phyloP scores from a whole-genome alignment of 2,888 invertebrate genomes.

The Metalampra italica region DNA sequence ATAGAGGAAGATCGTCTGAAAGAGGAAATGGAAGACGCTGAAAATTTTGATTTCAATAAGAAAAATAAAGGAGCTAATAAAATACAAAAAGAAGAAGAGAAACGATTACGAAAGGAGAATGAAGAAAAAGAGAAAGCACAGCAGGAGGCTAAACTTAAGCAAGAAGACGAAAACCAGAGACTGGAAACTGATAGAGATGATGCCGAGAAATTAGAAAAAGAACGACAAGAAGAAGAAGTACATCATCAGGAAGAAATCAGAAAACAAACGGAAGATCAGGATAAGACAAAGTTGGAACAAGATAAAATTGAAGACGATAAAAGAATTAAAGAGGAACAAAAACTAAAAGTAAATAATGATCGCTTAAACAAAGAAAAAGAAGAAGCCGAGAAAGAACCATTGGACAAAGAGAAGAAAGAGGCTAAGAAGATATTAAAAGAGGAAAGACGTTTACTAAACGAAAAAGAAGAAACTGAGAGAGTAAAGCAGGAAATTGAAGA shows the following conservation, averaged over 20 bases:
- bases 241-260: too few species aligned
- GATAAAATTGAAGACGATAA: background rate
- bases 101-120: slow-evolving; percentile 2
- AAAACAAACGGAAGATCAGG: background rate
- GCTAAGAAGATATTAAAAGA: background rate
- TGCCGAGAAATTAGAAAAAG: background rate
- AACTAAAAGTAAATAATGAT: slow-evolving; percentile 4
- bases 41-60: background rate
- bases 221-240: background rate
- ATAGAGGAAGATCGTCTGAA: slow-evolving; percentile 1
- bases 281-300: background rate
- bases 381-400: slow-evolving; percentile 1
- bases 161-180: background rate
- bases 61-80: slow-evolving; percentile 3
- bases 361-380: slow-evolving; percentile 3
- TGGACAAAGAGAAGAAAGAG: background rate
- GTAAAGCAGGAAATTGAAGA: background rate
- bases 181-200: too few species aligned
- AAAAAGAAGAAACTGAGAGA: background rate
- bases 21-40: slow-evolving; percentile 2
- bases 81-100: slow-evolving; percentile 6
- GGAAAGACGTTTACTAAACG: background rate
- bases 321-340: slow-evolving; percentile 1
- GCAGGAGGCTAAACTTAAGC: background rate
- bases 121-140: slow-evolving; percentile 5